phyloP scores from a whole-genome alignment of 2,797 vertebrate genomes.

The Aselliscus stoliczkanus region DNA sequence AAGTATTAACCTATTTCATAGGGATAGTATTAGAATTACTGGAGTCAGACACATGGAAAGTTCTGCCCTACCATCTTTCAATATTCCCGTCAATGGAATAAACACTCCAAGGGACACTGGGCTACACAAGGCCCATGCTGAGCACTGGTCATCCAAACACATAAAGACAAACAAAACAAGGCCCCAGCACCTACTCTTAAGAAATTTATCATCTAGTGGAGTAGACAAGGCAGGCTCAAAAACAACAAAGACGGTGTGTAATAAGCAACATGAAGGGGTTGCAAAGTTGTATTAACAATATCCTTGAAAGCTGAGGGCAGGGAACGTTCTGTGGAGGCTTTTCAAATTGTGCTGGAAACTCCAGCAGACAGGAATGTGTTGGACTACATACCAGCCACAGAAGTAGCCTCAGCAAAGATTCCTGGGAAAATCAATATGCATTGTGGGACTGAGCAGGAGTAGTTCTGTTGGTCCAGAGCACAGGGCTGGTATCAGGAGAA shows the following conservation, averaged over 20 bases:
- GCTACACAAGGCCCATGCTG: not conserved
- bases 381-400: not conserved
- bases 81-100: not conserved
- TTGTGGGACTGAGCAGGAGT: not conserved
- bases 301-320: not conserved
- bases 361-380: not conserved
- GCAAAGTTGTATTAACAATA: not conserved
- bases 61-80: not conserved
- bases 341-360: not conserved
- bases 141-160: not conserved
- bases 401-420: not conserved
- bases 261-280: not conserved
- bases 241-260: not conserved
- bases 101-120: not conserved
- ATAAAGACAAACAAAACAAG: not conserved
- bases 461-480: not conserved
- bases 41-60: not conserved
- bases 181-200: not conserved
- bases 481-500: not conserved
- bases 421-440: not conserved
- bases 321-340: not conserved
- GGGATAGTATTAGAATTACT: not conserved
- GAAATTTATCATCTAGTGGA: not conserved
- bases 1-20: not conserved
- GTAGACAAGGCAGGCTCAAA: not conserved